Evolutionary conservation across 2,888 invertebrate species (phyloP).

Genomic region (Cephus sareptanus): DNA sequence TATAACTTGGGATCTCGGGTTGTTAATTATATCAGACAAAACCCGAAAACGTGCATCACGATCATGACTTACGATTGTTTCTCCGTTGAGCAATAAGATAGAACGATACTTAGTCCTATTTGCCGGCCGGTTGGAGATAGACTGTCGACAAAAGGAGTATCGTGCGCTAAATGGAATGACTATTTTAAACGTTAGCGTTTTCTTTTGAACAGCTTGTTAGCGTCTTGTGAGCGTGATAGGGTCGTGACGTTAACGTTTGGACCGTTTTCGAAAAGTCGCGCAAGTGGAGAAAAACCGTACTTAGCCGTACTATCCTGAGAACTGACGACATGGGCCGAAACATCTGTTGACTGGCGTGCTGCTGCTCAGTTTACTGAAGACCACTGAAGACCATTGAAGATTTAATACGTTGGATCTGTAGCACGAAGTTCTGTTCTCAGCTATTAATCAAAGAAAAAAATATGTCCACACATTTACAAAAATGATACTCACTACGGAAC

Average conservation of each 20-base stretch:
- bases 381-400: not conserved
- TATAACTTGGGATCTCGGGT: not conserved
- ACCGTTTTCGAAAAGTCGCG: not conserved
- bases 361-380: not conserved
- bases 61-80: not conserved
- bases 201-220: not conserved
- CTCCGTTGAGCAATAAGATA: not conserved
- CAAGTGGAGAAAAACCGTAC: not conserved
- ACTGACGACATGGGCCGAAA: not conserved
- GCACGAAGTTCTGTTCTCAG: not conserved
- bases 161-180: not conserved
- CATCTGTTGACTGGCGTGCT: not conserved
- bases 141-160: not conserved
- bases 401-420: not conserved
- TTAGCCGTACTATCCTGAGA: not conserved
- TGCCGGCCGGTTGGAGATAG: not conserved
- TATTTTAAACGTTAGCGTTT: not conserved
- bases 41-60: not conserved
- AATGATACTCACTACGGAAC: not conserved
- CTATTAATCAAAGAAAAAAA: not conserved
- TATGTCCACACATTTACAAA: not conserved
- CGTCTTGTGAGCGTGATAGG: not conserved
- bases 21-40: not conserved
- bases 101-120: not conserved
- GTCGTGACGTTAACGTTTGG: not conserved